Base-by-base conservation (phyloP, 2,113 vertebrate species). In the Sterna hirundo region DNA sequence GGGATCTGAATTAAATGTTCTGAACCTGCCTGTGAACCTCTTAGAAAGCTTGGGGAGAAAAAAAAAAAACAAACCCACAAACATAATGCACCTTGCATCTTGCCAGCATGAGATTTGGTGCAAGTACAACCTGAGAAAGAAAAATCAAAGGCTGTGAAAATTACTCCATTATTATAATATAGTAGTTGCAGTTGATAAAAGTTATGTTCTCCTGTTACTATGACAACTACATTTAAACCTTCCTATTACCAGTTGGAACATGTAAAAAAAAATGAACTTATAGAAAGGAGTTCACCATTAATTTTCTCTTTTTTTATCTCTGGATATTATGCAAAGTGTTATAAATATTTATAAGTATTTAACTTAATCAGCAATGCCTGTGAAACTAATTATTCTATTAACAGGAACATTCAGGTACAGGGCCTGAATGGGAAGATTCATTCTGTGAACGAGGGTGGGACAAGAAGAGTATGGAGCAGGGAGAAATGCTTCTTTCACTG, bases 321-420 rank as follows among this genome's bases (percentile, higher is more conserved):
- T 38, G 64, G 61, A 85, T 90, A 80, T 92, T 93, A 81, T 83
- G 78, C 44, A 34, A 91, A 97, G 18, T 42, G 13, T 93, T 72
- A 85, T 94, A 97, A 94, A 97, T 94, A 92, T 97, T 94, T 96
- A 83, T 96, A 94, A 90, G 90, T 84, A n/a, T 83, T 96, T 96
- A 91, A 93, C 57, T 42, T 96, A 71, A 96, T 97, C 82, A 93
- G 57, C 65, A 90, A 58, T 86, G 83, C 79, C 61, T 83, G 32
- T 89, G 76, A 96, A 97, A 97, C 38, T 78, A 86, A 97, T 96
- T 57, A 86, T 94, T 71, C 40, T 62, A 83, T 91, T 78, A 80
- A 34, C 72, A 62, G 90, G 84, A 83, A 34, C 65, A 94, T 91
- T 94, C 61, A 76, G 90, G 70, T 83, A 87, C 30, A 44, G 68